Evolutionary conservation across 2,888 invertebrate species (phyloP), one percentile per base, ranked within the genome.

Genomic region (Elmis aenea): DNA sequence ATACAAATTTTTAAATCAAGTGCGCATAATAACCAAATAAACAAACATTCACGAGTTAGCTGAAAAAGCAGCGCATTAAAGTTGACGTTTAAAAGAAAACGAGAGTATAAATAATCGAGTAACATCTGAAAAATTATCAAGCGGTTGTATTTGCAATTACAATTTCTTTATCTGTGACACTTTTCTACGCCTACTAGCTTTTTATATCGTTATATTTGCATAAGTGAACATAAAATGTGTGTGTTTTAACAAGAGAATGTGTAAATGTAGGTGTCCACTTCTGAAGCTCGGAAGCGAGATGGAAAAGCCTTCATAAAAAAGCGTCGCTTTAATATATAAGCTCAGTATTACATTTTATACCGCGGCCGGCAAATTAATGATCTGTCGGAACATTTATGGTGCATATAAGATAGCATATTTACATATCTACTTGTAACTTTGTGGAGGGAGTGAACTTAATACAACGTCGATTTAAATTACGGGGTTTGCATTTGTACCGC

Each of bases 161-260:
- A 46, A 46, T 46, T 44, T 24, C 15, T 30, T 31, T 42, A 43
- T 35, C 40, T 37, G 46, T 30, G 43, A 43, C 42, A 43, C 38
- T 43, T 40, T 33, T 25, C 33, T 36, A 44, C 46, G 46, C 46
- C 46, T 37, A 46, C 46, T 20, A 30, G 29, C 23, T 31, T 37
- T 32, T 34, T 25, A 27, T 36, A 31, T 26, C 24, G 42, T 26
- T 25, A 10, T 13, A 46, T 46, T 42, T 46, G 37, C 46, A 46
- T 46, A 42, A 46, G 42, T 36, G 40, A 34, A 46, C 42, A 45
- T 45, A 45, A 45, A 45, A 45, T 45, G 42, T 42, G 38, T 38
- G 45, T 38, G 42, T 45, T 45, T 45, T 45, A 45, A 45, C 41
- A 45, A 42, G 41, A 21, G 33, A 22, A 35, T 32, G 41, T 41